phyloP scores from a whole-genome alignment of 1,140 invertebrate genomes.

The Venturia canescens region DNA sequence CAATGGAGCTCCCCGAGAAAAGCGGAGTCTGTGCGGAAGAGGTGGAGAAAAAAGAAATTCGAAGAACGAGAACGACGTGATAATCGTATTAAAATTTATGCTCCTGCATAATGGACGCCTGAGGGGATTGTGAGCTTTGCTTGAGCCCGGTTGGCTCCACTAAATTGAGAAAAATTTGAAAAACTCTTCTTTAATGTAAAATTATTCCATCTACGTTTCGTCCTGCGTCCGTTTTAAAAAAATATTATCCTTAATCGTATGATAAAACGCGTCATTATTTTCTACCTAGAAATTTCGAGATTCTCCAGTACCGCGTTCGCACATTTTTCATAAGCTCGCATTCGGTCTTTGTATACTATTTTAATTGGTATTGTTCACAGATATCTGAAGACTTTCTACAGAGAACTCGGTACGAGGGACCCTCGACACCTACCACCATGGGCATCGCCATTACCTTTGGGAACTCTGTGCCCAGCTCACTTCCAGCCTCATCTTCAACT shows the following conservation, averaged over 20 bases:
- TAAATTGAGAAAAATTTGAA: background rate
- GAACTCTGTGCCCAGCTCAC: slow-evolving; percentile 73
- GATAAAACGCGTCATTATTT: too few relatives aligned
- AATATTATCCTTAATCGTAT: too few relatives aligned
- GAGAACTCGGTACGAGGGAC: slow-evolving; percentile 73
- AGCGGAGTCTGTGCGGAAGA: background rate
- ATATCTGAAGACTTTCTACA: slow-evolving; percentile 74
- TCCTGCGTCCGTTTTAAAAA: background rate
- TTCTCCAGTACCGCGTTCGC: background rate
- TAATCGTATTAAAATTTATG: background rate
- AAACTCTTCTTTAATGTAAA: background rate
- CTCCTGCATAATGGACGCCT: slow-evolving; percentile 2
- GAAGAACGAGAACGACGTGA: background rate
- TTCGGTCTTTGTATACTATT: background rate
- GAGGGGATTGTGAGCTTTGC: background rate
- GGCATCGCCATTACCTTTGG: slow-evolving; percentile 72
- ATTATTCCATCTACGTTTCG: background rate
- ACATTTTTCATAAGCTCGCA: too few relatives aligned
- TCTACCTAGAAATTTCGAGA: background rate
- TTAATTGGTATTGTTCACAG: slow-evolving; percentile 49
- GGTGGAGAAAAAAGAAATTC: background rate
- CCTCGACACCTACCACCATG: slow-evolving; percentile 72
- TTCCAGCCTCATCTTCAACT: slow-evolving; percentile 75
- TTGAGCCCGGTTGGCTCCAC: background rate
- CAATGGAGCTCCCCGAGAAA: background rate